Base-by-base conservation (phyloP, 2,797 vertebrate species). In the Sparidentex hasta region DNA sequence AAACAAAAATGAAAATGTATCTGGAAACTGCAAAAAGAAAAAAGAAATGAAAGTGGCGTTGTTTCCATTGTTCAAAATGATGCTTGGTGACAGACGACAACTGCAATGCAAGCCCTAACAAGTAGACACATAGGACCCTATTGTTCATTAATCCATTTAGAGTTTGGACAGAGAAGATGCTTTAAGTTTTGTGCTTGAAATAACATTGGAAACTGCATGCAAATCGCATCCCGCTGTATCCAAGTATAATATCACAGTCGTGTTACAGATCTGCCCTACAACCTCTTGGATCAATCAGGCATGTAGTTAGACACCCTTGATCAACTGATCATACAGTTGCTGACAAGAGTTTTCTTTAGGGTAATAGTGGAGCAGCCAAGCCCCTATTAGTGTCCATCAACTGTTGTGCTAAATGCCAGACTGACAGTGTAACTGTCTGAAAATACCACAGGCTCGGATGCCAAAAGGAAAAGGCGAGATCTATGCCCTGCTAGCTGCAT, bases 361-460 rank as follows among this genome's bases (percentile, higher is more conserved):
- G 79, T 87, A 86, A 83, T 81, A 75, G 80, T 80, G 38, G 57
- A 80, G 77, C 84, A 84, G 85, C 87, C 87, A 78, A 83, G 67
- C 61, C 74, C 87, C 76, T 89, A 90, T 94, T 93, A 93, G 89
- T 88, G 92, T 93, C 92, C 76, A 91, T 93, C 93, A 92, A 81
- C 65, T 52, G 65, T 71, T 41, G 51, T 56, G 81, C 74, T 93
- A 90, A 93, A 93, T 90, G 85, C 87, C 91, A 91, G 76, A 83
- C 80, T 86, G 90, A 86, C 86, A 78, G 82, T 75, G 76, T 54
- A 87, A 81, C 87, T 84, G 81, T 90, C 75, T 84, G 78, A 80
- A 91, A 90, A 89, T 84, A 74, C 74, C 82, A 77, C 69, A 56
- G 71, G 78, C 77, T 74, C 55, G 57, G 78, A 82, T 72, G 84